A percentile compares a stretch with the other conserved stretches of the same genome.
These are phyloP conservation scores for Parnassius glacialis DNA, from an alignment of 2,888 invertebrate genomes.

Conservation along the genomic window DNA sequence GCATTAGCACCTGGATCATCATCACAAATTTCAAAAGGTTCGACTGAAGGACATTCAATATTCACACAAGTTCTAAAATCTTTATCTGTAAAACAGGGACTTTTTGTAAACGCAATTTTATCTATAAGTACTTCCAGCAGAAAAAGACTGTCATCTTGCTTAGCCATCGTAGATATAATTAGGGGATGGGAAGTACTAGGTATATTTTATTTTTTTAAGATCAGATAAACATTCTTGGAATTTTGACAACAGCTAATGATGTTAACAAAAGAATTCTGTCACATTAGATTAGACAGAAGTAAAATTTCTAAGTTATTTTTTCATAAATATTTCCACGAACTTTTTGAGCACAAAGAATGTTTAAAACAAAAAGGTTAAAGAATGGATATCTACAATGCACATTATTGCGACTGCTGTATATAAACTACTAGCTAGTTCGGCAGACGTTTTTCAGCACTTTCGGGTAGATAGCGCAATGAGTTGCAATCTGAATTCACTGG, in stretches of 20 bases:
- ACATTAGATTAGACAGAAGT: neutral
- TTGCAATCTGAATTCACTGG: too few relatives aligned
- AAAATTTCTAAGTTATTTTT: too few relatives aligned
- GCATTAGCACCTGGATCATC: constrained; percentile 73
- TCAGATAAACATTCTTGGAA: constrained; percentile 34
- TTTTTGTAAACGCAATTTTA: constrained; percentile 62
- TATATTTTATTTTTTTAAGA: constrained; percentile 39
- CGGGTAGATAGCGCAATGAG: too few relatives aligned
- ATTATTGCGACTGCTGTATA: too few relatives aligned
- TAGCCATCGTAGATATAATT: constrained; percentile 45
- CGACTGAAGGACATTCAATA: constrained; percentile 81
- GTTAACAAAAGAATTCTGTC: constrained; percentile 33
- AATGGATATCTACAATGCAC: too few relatives aligned
- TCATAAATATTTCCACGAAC: too few relatives aligned
- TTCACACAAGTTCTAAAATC: constrained; percentile 82
- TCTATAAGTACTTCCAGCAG: constrained; percentile 84
- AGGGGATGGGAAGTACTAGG: constrained; percentile 57
- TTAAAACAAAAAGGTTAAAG: too few relatives aligned
- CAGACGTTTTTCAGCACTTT: too few relatives aligned
- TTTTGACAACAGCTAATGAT: constrained; percentile 31
- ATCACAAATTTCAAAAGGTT: constrained; percentile 82
- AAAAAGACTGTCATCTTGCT: constrained; percentile 81
- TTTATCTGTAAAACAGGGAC: constrained; percentile 68
- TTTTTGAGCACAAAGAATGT: too few relatives aligned
- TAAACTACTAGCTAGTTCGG: too few relatives aligned